Conservation (phyloP, 2,888 invertebrate species). For the Helicoverpa assulta region DNA sequence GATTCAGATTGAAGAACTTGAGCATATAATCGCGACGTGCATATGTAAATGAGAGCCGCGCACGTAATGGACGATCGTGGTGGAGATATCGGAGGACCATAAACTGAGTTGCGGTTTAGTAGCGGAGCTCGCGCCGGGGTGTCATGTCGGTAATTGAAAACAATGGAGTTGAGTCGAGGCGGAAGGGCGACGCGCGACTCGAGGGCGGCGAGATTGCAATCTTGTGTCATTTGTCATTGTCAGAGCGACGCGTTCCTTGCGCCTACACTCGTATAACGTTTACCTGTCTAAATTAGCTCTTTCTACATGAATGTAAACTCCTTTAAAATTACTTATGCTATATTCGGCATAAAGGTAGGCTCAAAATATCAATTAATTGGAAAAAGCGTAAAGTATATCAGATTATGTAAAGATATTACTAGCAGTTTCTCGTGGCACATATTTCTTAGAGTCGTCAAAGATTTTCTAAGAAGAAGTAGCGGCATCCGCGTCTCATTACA, state of each 20-base stretch:
- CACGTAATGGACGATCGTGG: slow-evolving; percentile 84
- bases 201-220: slow-evolving; percentile 93
- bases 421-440: slow-evolving; percentile 71
- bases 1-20: slow-evolving; percentile 77
- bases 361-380: slow-evolving; percentile 1
- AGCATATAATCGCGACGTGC: slow-evolving; percentile 67
- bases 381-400: slow-evolving; percentile 2
- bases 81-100: slow-evolving; percentile 83
- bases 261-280: slow-evolving; percentile 78
- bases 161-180: slow-evolving; percentile 86
- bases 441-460: slow-evolving; percentile 83
- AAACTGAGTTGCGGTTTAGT: slow-evolving; percentile 85
- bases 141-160: slow-evolving; percentile 90
- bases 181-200: slow-evolving; percentile 82
- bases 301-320: slow-evolving; percentile 38
- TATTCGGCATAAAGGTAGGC: too few relatives aligned
- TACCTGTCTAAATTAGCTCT: slow-evolving; percentile 86
- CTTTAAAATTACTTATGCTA: not conserved
- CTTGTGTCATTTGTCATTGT: slow-evolving; percentile 95
- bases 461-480: slow-evolving; percentile 84
- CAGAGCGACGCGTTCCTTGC: slow-evolving; percentile 84
- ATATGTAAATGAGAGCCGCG: slow-evolving; percentile 79
- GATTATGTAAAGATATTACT: slow-evolving; percentile 68
- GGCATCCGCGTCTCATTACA: slow-evolving; percentile 86
- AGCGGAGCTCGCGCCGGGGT: slow-evolving; percentile 82